These are phyloP conservation scores for Stegostoma tigrinum DNA, from an alignment of 2,113 vertebrate species.

Conservation along the genomic window DNA sequence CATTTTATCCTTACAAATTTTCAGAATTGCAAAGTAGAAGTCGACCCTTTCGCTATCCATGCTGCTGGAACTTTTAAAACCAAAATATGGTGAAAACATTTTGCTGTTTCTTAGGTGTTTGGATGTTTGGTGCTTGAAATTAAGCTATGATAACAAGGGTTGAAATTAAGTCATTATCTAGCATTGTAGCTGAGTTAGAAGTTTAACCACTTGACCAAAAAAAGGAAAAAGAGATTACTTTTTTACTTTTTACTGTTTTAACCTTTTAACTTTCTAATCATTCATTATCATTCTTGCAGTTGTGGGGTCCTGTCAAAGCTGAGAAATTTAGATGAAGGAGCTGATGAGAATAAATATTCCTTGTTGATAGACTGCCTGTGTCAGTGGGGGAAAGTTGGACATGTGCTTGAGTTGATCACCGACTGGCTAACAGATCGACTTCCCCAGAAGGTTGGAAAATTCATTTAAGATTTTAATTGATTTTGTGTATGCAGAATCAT, in stretches of 20 bases:
- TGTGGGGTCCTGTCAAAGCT: constrained; percentile 75
- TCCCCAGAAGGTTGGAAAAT: constrained; percentile 53
- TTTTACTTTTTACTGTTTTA: neutral
- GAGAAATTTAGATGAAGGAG: constrained; percentile 58
- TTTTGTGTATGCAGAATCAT: neutral
- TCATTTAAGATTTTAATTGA: neutral
- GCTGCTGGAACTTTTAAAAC: neutral
- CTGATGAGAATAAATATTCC: constrained; percentile 55
- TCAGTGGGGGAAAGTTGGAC: constrained; percentile 74
- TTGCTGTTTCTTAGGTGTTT: neutral
- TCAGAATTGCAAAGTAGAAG: neutral
- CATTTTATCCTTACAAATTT: neutral
- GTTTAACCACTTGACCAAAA: neutral
- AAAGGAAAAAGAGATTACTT: neutral
- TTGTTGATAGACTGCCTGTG: constrained; percentile 81
- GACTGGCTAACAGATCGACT: constrained; percentile 70
- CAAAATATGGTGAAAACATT: neutral
- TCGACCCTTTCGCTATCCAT: neutral
- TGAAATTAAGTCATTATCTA: neutral
- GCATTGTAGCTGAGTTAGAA: neutral
- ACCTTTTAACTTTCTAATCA: neutral
- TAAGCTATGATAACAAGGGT: neutral
- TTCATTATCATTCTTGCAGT: constrained; percentile 51
- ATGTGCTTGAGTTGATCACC: constrained; percentile 67
- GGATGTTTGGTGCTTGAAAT: neutral